Percentiles rank a stretch among this genome's conserved stretches.
Evolutionary conservation across 2,888 invertebrate species (phyloP).

Genomic region (Orchestes rusci): DNA sequence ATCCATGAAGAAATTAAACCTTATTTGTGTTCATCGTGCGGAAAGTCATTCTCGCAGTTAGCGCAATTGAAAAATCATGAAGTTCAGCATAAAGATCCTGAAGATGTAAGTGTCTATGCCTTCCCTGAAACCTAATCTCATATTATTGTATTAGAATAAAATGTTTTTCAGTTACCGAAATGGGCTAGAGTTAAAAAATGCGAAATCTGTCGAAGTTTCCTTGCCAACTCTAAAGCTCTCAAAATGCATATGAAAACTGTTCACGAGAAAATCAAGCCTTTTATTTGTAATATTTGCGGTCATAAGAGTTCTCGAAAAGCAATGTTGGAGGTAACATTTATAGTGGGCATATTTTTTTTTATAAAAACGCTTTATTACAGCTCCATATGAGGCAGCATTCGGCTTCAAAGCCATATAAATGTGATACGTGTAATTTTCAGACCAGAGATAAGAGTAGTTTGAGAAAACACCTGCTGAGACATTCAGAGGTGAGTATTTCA

Average conservation of each 20-base stretch:
- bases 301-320: constrained; percentile 65
- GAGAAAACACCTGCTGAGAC: constrained; percentile 57
- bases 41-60: constrained; percentile 55
- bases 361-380: constrained; percentile 34
- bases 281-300: constrained; percentile 66
- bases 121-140: background rate
- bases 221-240: constrained; percentile 60
- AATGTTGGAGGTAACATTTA: constrained; percentile 49
- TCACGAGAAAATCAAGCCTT: constrained; percentile 66
- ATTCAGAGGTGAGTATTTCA: constrained; percentile 45
- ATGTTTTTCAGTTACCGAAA: constrained; percentile 30
- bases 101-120: constrained; percentile 26
- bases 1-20: constrained; percentile 51
- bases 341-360: too few species aligned
- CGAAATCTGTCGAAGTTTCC: constrained; percentile 58
- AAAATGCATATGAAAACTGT: constrained; percentile 65
- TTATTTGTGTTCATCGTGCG: constrained; percentile 50
- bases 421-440: constrained; percentile 60
- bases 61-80: constrained; percentile 57
- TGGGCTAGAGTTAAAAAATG: constrained; percentile 60
- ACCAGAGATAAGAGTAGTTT: constrained; percentile 72
- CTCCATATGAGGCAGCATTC: constrained; percentile 70
- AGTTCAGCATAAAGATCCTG: constrained; percentile 41
- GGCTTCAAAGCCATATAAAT: constrained; percentile 69
- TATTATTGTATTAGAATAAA: background rate